phyloP scores from a whole-genome alignment of 2,888 invertebrate species.

The Caenorhabditis sp. region DNA sequence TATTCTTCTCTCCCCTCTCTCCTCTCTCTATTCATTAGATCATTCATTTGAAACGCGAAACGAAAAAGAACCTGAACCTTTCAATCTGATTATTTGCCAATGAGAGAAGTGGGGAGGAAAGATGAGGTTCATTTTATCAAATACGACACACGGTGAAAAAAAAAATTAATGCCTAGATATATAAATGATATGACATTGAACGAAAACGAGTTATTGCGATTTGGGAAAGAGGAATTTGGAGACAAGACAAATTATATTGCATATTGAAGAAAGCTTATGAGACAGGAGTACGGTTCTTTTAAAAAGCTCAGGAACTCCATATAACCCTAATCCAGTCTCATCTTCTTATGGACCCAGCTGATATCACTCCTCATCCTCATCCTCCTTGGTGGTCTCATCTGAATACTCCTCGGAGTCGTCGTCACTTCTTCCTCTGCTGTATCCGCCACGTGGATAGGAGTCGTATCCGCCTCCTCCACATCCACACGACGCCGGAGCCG shows the following conservation, averaged over 20 bases:
- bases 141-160: too few relatives aligned
- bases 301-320: not conserved
- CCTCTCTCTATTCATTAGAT: slow-evolving; percentile 29
- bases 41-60: slow-evolving; percentile 11
- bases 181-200: slow-evolving; percentile 10
- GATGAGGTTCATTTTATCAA: slow-evolving; percentile 28
- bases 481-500: slow-evolving; percentile 65
- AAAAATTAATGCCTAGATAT: slow-evolving; percentile 8
- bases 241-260: slow-evolving; percentile 4
- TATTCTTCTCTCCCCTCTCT: slow-evolving; percentile 3
- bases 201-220: not conserved
- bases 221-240: not conserved
- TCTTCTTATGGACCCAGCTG: not conserved
- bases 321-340: slow-evolving; percentile 6
- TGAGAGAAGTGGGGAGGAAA: not conserved
- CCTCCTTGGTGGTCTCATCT: slow-evolving; percentile 15
- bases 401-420: slow-evolving; percentile 30
- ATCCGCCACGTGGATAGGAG: slow-evolving; percentile 23
- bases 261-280: slow-evolving; percentile 9
- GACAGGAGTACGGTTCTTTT: slow-evolving; percentile 17
- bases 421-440: slow-evolving; percentile 13
- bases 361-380: slow-evolving; percentile 7
- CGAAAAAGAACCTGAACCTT: slow-evolving; percentile 33
- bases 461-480: slow-evolving; percentile 54
- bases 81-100: slow-evolving; percentile 1